Evolutionary conservation across 2,113 vertebrate species (phyloP).

Genomic region (Callipepla californica): DNA sequence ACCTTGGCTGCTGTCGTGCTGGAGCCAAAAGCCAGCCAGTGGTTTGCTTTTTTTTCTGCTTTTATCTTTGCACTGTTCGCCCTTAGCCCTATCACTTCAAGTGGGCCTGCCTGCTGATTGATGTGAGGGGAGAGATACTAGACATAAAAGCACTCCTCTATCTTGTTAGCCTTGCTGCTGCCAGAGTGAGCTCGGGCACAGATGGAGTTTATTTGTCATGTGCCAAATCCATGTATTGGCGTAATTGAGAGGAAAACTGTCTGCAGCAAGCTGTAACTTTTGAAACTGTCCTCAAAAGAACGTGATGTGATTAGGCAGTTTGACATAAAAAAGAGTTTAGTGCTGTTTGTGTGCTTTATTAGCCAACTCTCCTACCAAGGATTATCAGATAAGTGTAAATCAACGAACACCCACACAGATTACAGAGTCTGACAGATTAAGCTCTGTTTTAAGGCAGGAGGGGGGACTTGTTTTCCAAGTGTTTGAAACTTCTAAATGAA

Average conservation of each 20-base stretch:
- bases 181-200: background rate
- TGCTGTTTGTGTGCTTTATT: constrained; percentile 26
- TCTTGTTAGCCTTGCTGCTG: constrained; percentile 26
- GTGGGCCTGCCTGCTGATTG: background rate
- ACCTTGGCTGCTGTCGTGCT: rapidly evolving
- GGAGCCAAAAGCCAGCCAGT: background rate
- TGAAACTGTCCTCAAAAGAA: constrained; percentile 24
- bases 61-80: constrained; percentile 14
- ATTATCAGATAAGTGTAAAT: constrained; percentile 21
- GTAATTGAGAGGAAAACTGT: constrained; percentile 17
- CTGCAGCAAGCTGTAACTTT: constrained; percentile 36
- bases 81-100: constrained; percentile 15
- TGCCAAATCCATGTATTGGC: background rate
- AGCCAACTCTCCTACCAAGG: background rate
- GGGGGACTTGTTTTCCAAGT: background rate
- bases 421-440: background rate
- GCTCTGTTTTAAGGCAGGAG: background rate
- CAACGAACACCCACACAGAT: background rate
- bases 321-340: background rate
- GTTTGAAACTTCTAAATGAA: background rate
- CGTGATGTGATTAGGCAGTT: background rate
- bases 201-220: constrained; percentile 18
- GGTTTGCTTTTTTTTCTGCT: background rate
- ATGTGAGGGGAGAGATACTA: background rate
- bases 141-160: background rate